Evolutionary conservation across 2,797 vertebrate species (phyloP).

Genomic region (Allobates femoralis): DNA sequence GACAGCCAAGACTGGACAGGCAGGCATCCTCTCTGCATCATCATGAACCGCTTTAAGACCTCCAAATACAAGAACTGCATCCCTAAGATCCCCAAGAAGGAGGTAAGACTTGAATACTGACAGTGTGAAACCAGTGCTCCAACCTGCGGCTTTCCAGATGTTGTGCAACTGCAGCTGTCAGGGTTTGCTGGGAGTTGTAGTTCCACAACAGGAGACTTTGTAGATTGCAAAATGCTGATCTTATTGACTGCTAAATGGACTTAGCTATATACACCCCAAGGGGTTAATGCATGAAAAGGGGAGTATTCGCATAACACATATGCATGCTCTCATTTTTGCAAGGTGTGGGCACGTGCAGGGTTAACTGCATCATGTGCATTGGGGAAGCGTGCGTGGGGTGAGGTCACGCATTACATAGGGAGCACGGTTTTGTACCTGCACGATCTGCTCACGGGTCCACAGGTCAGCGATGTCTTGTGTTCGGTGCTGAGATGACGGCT

Average conservation of each 20-base stretch:
- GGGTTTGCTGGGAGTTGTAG: background rate
- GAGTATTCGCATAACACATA: background rate
- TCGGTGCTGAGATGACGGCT: background rate
- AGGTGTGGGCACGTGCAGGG: background rate
- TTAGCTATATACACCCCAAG: background rate
- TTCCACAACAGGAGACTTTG: background rate
- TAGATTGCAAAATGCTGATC: too few species aligned
- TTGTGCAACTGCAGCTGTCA: background rate
- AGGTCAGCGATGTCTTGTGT: background rate
- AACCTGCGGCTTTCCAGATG: background rate
- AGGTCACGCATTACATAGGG: background rate
- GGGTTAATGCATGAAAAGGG: background rate
- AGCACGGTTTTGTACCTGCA: background rate
- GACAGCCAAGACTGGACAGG: constrained; percentile 4
- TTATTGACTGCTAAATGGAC: background rate
- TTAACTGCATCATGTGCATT: background rate
- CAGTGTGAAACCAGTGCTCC: background rate
- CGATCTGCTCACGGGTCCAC: background rate
- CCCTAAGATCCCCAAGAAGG: constrained; percentile 85
- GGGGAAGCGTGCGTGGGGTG: background rate
- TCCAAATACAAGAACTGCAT: constrained; percentile 93
- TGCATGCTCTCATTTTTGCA: background rate
- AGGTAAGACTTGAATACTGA: constrained; percentile 77
- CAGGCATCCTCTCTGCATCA: constrained; percentile 54
- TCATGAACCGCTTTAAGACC: constrained; percentile 92